phyloP scores from a whole-genome alignment of 2,888 invertebrate species.

The Holacanthella duospinosa region DNA sequence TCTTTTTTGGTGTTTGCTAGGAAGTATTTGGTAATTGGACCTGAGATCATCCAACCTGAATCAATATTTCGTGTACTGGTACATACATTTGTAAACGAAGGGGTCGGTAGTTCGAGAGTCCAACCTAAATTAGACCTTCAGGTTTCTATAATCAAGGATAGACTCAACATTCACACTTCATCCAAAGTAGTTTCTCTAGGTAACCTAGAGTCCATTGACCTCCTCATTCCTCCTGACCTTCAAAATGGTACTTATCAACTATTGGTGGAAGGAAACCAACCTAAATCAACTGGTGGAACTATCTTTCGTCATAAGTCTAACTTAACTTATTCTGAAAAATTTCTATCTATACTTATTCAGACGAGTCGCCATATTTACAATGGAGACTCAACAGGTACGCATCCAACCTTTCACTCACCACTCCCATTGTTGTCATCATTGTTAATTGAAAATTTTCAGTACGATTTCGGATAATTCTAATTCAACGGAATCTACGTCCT shows the following conservation, averaged over 20 bases:
- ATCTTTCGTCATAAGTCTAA: slow-evolving; percentile 46
- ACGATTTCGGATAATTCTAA: slow-evolving; percentile 41
- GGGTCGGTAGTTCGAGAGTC: not conserved
- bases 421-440: not conserved
- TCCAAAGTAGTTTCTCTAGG: slow-evolving; percentile 42
- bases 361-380: slow-evolving; percentile 48
- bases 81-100: slow-evolving; percentile 3
- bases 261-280: slow-evolving; percentile 44
- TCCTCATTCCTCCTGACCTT: slow-evolving; percentile 44
- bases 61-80: slow-evolving; percentile 5
- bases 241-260: slow-evolving; percentile 43
- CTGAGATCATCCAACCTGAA: slow-evolving; percentile 10
- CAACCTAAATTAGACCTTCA: not conserved
- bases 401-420: not conserved
- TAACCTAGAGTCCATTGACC: slow-evolving; percentile 38
- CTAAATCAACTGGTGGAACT: slow-evolving; percentile 43
- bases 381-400: slow-evolving; percentile 45
- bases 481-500: slow-evolving; percentile 42
- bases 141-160: slow-evolving; percentile 43
- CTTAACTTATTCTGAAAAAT: slow-evolving; percentile 45
- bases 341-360: slow-evolving; percentile 48
- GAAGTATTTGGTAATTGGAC: slow-evolving; percentile 3
- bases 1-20: no score
- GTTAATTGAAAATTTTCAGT: slow-evolving; percentile 37
- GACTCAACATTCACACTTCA: slow-evolving; percentile 43